Base-by-base conservation (phyloP, 2,888 invertebrate species). In the Lithophane socia region DNA sequence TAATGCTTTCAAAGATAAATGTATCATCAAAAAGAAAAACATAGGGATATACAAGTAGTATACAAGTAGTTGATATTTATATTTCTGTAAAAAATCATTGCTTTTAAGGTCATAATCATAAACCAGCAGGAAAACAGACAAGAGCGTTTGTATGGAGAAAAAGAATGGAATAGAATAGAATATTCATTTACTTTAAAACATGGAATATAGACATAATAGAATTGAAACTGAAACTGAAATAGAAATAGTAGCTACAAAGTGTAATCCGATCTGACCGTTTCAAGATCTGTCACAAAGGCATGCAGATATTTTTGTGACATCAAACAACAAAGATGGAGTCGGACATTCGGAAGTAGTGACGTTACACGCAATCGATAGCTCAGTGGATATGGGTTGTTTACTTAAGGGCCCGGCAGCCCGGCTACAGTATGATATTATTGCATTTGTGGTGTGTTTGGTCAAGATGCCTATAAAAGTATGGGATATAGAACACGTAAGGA, bases 341-440 rank as follows among this genome's bases (percentile, higher is more conserved):
- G 49, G 37, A 49, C 52, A 47, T n/a, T 58, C 8, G 47, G 44
- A 69, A 69, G 44, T 18, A 18, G 44, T 63, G 73, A 63, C n/a
- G 54, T 64, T 63, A 75, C 44, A 16, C 10, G 54, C 7, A 75
- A 74, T 74, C 75, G n/a, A 63, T 75, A 75, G 9, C n/a, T 44
- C 29, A 47, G 16, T 47, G 16, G 10, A 63, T 44, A 52, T n/a
- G 18, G 54, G n/a, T 10, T 75, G 63, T 74, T 63, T 64, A 74
- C 47, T 29, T 73, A 73, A 37, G n/a, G 63, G 10, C 44, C 13
- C 44, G 18, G 54, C n/a, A 54, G 7, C 44, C 13, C 29, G 18
- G 54, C n/a, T 60, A 74, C 44, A 47, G 13, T 24, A 10, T 54
- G 44, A 37, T 74, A 75, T 74, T 74, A 75, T 74, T 74, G 63